A percentile compares a stretch with the other conserved stretches of the same genome.
Evolutionary conservation across 2,113 vertebrate species (phyloP).

Genomic region (Thermophis baileyi): DNA sequence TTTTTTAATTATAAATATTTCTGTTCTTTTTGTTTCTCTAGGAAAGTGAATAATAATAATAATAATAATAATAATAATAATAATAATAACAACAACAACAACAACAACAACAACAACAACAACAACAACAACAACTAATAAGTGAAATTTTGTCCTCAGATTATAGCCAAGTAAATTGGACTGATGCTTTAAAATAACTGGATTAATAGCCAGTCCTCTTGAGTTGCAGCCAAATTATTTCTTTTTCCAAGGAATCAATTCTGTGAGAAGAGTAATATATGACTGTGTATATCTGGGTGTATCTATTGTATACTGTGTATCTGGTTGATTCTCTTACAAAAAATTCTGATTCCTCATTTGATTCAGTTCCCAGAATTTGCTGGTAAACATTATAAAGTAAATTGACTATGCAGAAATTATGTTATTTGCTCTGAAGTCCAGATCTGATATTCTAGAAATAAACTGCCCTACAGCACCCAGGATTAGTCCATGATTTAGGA

Average conservation of each 20-base stretch:
- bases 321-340: background rate
- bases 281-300: background rate
- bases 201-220: background rate
- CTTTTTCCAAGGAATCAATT: background rate
- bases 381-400: background rate
- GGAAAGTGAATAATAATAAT: too few species aligned
- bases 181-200: background rate
- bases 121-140: background rate
- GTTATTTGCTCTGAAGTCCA: background rate
- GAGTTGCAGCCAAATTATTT: background rate
- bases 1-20: background rate
- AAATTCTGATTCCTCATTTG: background rate
- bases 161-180: background rate
- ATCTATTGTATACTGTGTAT: background rate
- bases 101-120: too few species aligned
- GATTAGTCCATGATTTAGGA: background rate
- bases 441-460: background rate
- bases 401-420: background rate
- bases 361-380: background rate
- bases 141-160: background rate
- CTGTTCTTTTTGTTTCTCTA: background rate
- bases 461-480: background rate
- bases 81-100: too few species aligned
- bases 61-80: too few species aligned
- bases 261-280: background rate